Conservation (phyloP, 1,140 invertebrate species). For the Drosophila quadrilineata region DNA sequence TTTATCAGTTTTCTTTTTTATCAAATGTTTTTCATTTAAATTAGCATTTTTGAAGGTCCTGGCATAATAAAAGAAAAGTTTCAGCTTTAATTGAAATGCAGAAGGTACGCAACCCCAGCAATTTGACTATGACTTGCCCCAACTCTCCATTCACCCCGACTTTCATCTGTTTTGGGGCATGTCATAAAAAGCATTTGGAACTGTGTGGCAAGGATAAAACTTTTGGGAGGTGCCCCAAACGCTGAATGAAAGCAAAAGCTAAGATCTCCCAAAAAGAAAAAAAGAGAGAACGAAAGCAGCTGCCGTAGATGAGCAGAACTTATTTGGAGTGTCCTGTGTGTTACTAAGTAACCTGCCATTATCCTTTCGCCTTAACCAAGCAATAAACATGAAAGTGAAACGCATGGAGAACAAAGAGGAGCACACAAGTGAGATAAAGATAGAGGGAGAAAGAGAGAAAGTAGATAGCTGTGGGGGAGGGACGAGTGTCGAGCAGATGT, state of each 20-base stretch:
- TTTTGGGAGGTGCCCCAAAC: conserved; percentile 19
- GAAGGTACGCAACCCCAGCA: conserved; percentile 18
- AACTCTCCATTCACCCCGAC: neutral
- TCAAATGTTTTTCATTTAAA: conserved; percentile 39
- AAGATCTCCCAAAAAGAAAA: too few relatives aligned
- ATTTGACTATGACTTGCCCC: conserved; percentile 18
- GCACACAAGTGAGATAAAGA: neutral
- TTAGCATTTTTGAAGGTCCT: conserved; percentile 34
- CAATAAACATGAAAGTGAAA: conserved; percentile 65
- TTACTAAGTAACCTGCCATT: conserved; percentile 40
- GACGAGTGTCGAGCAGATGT: conserved; percentile 45
- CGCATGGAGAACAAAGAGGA: conserved; percentile 3
- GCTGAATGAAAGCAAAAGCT: too few relatives aligned
- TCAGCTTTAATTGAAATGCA: conserved; percentile 39
- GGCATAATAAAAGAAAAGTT: conserved; percentile 40
- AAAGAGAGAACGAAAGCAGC: neutral
- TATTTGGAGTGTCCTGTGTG: conserved; percentile 13
- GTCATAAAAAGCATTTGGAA: conserved; percentile 34
- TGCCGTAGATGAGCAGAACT: conserved; percentile 4
- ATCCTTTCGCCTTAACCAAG: conserved; percentile 67
- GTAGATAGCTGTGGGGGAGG: conserved; percentile 36
- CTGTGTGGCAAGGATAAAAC: conserved; percentile 15
- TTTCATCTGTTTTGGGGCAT: conserved; percentile 19
- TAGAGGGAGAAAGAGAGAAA: neutral
- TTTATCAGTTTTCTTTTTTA: too few relatives aligned